Evolutionary conservation across 1,140 invertebrate species (phyloP).

Genomic region (Varroa destructor): DNA sequence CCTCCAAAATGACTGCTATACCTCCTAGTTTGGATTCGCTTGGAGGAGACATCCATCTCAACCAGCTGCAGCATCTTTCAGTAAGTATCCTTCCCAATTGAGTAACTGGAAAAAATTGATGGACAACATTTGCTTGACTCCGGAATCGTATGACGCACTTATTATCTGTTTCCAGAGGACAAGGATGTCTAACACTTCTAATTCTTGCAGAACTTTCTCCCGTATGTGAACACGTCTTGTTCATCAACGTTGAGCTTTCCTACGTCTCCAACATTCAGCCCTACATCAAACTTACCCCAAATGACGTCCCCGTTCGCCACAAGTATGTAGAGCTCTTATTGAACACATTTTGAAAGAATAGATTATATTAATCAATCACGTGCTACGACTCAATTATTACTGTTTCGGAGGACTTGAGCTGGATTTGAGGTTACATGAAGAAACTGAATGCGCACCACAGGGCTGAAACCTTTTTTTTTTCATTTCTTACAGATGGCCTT

Average conservation of each 20-base stretch:
- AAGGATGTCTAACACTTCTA: background rate
- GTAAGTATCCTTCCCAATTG: background rate
- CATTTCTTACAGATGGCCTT: background rate
- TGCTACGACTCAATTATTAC: too few relatives aligned
- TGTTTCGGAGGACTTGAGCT: too few relatives aligned
- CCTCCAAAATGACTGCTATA: constrained; percentile 1
- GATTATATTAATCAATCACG: too few relatives aligned
- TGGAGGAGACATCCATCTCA: constrained; percentile 9
- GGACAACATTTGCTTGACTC: background rate
- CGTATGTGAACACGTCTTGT: constrained; percentile 16
- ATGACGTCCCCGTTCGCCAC: constrained; percentile 21
- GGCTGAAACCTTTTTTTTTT: background rate
- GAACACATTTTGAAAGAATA: too few relatives aligned
- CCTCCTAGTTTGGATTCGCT: constrained; percentile 18
- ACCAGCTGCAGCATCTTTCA: constrained; percentile 28
- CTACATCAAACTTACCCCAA: constrained; percentile 2
- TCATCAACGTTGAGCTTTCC: constrained; percentile 21
- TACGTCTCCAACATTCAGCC: constrained; percentile 16
- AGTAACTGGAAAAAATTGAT: background rate
- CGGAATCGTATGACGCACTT: too few relatives aligned
- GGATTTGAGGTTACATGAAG: background rate
- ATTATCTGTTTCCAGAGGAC: too few relatives aligned
- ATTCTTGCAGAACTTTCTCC: constrained; percentile 17
- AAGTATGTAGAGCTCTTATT: background rate
- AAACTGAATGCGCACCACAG: background rate